Evolutionary conservation across 2,888 invertebrate species (phyloP).

Genomic region (Lomographa bimaculata): DNA sequence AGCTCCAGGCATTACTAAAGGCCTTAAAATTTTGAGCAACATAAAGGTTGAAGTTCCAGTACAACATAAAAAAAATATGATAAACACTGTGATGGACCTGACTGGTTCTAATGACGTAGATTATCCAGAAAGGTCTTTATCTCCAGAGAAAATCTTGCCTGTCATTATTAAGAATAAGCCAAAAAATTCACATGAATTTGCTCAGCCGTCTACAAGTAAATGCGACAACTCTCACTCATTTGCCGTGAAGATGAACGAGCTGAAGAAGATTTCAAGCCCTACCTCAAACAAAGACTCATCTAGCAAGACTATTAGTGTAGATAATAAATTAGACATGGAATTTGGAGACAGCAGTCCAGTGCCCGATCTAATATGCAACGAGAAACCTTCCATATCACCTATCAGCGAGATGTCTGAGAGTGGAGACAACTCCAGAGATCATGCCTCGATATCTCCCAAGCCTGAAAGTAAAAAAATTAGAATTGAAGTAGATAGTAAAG

Average conservation of each 20-base stretch:
- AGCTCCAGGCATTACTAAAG: slow-evolving; percentile 55
- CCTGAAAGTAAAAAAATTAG: slow-evolving; percentile 33
- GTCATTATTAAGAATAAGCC: slow-evolving; percentile 72
- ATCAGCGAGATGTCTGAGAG: slow-evolving; percentile 76
- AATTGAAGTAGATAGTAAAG: slow-evolving; percentile 37
- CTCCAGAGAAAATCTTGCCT: slow-evolving; percentile 70
- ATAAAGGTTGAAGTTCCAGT: slow-evolving; percentile 81
- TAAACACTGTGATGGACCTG: slow-evolving; percentile 74
- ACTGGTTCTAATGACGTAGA: slow-evolving; percentile 65
- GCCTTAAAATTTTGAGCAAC: slow-evolving; percentile 79
- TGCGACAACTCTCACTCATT: slow-evolving; percentile 64
- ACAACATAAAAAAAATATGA: slow-evolving; percentile 72
- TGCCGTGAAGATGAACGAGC: no score
- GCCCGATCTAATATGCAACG: slow-evolving; percentile 78
- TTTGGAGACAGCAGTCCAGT: slow-evolving; percentile 74
- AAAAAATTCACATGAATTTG: slow-evolving; percentile 45
- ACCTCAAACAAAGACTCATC: slow-evolving; percentile 56
- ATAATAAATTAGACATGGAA: slow-evolving; percentile 67
- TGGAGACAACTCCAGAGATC: slow-evolving; percentile 70
- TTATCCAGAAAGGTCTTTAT: slow-evolving; percentile 45
- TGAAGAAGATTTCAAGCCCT: slow-evolving; percentile 72
- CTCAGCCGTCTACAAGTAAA: slow-evolving; percentile 52
- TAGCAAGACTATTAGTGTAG: slow-evolving; percentile 50
- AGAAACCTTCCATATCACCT: slow-evolving; percentile 78
- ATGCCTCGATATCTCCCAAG: slow-evolving; percentile 52